Conservation (phyloP, 2,113 vertebrate genomes). For the Tachuris rubrigastra region DNA sequence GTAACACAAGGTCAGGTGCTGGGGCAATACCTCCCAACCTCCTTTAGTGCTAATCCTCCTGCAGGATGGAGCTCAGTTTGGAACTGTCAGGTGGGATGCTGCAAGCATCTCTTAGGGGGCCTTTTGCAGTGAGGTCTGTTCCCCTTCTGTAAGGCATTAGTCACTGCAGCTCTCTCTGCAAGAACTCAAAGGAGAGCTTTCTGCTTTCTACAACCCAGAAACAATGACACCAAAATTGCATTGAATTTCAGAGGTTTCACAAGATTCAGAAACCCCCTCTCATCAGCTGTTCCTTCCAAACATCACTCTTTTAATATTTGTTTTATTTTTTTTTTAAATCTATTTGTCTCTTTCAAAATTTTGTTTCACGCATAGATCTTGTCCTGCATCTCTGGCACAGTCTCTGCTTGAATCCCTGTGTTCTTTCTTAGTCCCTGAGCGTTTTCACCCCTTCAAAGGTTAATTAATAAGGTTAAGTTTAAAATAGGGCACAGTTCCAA, state of each 20-base stretch:
- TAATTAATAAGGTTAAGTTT: neutral
- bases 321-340: neutral
- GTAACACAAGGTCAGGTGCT: neutral
- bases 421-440: neutral
- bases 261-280: neutral
- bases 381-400: neutral
- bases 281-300: neutral
- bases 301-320: neutral
- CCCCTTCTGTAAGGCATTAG: neutral
- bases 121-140: neutral
- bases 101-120: fast-evolving
- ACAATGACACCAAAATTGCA: neutral
- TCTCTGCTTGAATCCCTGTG: neutral
- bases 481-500: neutral
- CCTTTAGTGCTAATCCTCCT: neutral
- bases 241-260: neutral
- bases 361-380: neutral
- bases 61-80: too few species aligned
- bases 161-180: fast-evolving
- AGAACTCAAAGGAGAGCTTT: neutral
- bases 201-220: neutral
- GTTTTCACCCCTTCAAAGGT: neutral
- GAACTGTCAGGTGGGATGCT: neutral
- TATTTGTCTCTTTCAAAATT: neutral
- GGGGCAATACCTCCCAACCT: fast-evolving